These are phyloP conservation scores for Rhaphigaster nebulosa DNA, from an alignment of 2,888 invertebrate genomes.

Conservation along the genomic window DNA sequence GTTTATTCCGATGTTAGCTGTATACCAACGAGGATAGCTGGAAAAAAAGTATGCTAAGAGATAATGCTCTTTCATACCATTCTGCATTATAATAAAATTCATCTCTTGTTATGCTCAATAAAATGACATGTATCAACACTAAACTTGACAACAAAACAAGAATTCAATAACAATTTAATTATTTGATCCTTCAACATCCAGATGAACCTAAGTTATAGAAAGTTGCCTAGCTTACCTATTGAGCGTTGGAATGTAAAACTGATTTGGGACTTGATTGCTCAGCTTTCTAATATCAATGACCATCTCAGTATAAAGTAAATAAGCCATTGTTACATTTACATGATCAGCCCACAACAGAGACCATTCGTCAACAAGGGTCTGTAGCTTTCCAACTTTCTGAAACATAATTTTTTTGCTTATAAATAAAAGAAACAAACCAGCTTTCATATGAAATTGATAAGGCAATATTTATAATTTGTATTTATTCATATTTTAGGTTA, in stretches of 20 bases:
- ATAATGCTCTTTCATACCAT: too few species aligned
- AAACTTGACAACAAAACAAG: too few species aligned
- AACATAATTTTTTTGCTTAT: background rate
- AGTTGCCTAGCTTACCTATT: background rate
- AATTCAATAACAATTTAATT: background rate
- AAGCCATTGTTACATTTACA: conserved; percentile 66
- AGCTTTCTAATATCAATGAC: conserved; percentile 62
- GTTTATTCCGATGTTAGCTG: conserved; percentile 68
- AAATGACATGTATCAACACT: too few species aligned
- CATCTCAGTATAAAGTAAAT: conserved; percentile 61
- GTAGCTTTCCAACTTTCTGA: conserved; percentile 69
- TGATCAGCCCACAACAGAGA: conserved; percentile 69
- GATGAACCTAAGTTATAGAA: background rate
- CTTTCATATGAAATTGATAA: background rate
- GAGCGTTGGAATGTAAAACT: conserved; percentile 60
- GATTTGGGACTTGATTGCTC: conserved; percentile 12
- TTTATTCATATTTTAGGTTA: too few species aligned
- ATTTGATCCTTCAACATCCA: background rate
- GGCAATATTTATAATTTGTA: too few species aligned
- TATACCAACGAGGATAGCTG: conserved; percentile 71
- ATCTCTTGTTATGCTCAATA: background rate
- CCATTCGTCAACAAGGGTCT: conserved; percentile 69
- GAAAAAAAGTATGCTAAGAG: background rate
- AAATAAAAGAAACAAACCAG: background rate
- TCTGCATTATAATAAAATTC: background rate